These are phyloP conservation scores for Iselma pallidipennis DNA, from an alignment of 2,888 invertebrate genomes.

Conservation along the genomic window DNA sequence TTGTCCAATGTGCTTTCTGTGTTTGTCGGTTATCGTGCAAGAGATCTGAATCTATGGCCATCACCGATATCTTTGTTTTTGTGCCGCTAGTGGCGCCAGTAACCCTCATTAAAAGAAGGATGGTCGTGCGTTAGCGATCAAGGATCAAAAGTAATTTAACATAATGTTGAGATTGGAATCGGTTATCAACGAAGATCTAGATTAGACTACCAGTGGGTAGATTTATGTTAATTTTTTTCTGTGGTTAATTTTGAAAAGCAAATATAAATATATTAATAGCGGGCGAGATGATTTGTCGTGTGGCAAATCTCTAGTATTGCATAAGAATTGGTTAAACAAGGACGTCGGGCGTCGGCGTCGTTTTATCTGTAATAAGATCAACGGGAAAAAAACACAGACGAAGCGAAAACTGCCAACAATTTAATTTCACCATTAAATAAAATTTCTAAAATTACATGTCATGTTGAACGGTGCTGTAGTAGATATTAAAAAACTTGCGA, in stretches of 20 bases:
- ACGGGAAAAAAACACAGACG: slow-evolving; percentile 33
- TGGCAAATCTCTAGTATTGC: not conserved
- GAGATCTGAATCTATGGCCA: slow-evolving; percentile 55
- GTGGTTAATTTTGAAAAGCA: too few relatives aligned
- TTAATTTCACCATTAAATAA: slow-evolving; percentile 47
- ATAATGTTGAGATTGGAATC: not conserved
- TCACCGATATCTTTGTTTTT: slow-evolving; percentile 53
- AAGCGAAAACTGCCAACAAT: slow-evolving; percentile 33
- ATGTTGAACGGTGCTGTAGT: slow-evolving; percentile 50
- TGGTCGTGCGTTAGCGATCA: slow-evolving; percentile 36
- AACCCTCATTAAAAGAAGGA: slow-evolving; percentile 49
- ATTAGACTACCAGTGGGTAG: not conserved
- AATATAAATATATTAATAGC: too few relatives aligned
- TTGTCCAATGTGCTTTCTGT: slow-evolving; percentile 53
- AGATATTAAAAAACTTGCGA: slow-evolving; percentile 55
- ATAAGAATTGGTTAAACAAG: not conserved
- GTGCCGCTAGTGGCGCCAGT: slow-evolving; percentile 54
- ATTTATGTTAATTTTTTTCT: too few relatives aligned
- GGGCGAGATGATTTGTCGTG: not conserved
- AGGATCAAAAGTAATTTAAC: slow-evolving; percentile 8
- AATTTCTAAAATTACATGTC: slow-evolving; percentile 50
- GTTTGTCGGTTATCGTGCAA: slow-evolving; percentile 51
- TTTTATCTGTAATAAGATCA: slow-evolving; percentile 8
- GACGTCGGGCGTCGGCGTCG: not conserved
- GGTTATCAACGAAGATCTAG: not conserved